Evolutionary conservation across 1,140 invertebrate genomes (phyloP).

Genomic region (Drosophila sproati): DNA sequence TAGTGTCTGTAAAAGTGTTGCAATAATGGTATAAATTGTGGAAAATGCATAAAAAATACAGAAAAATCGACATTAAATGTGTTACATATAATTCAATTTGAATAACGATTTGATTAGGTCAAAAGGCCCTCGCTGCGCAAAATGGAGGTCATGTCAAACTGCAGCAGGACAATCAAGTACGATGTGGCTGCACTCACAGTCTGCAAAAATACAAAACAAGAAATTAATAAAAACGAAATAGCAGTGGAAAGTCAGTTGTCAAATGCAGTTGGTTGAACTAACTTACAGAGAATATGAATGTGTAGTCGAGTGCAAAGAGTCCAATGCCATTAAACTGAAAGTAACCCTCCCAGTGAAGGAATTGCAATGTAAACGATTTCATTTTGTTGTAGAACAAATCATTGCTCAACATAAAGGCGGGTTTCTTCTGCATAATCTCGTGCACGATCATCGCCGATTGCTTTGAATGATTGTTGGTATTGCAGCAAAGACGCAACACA

Average conservation of each 20-base stretch:
- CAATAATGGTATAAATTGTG: constrained; percentile 4
- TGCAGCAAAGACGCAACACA: constrained; percentile 77
- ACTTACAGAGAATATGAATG: constrained; percentile 83
- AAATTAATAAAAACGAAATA: not conserved
- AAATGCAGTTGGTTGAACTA: not conserved
- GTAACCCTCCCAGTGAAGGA: constrained; percentile 81
- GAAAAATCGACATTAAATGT: not conserved
- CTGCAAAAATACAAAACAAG: constrained; percentile 53
- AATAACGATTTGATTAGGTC: constrained; percentile 50
- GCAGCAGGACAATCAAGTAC: constrained; percentile 83
- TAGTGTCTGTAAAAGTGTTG: constrained; percentile 25
- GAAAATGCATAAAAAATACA: not conserved
- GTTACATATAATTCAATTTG: constrained; percentile 44
- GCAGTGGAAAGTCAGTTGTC: not conserved
- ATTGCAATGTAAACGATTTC: constrained; percentile 83
- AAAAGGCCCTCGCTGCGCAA: constrained; percentile 72
- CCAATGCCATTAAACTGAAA: constrained; percentile 84
- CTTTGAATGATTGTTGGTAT: constrained; percentile 78
- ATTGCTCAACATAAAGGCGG: constrained; percentile 81
- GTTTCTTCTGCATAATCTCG: constrained; percentile 84
- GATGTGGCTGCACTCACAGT: constrained; percentile 83
- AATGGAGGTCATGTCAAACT: constrained; percentile 83
- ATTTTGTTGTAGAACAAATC: constrained; percentile 84
- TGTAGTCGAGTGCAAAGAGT: constrained; percentile 80
- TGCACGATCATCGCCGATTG: constrained; percentile 84